phyloP scores from a whole-genome alignment of 2,797 vertebrate genomes.

The Dryobates pubescens region DNA sequence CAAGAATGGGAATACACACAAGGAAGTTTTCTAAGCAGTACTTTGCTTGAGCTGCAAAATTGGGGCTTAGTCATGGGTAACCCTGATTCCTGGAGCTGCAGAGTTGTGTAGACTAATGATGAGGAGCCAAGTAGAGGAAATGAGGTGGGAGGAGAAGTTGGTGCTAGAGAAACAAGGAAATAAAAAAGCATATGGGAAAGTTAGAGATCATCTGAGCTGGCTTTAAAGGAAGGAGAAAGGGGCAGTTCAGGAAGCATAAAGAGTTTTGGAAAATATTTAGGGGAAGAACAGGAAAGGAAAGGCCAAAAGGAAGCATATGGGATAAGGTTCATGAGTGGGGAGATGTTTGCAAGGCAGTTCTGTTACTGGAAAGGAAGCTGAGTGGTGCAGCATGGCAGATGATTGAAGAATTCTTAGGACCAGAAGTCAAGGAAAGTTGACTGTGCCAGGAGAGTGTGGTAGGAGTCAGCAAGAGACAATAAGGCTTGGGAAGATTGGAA shows the following conservation, averaged over 20 bases:
- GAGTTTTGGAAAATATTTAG: background rate
- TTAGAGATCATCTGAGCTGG: background rate
- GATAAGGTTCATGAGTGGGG: background rate
- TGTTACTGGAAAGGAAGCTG: background rate
- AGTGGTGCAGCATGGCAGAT: background rate
- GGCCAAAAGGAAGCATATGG: background rate
- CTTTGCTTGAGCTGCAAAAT: background rate
- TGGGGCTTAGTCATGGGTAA: background rate
- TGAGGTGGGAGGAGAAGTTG: background rate
- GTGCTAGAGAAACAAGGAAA: background rate
- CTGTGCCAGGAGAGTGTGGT: background rate
- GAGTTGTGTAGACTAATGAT: background rate
- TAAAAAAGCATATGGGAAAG: background rate
- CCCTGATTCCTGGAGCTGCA: background rate
- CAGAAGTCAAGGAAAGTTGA: background rate
- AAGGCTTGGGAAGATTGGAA: background rate
- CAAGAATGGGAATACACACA: background rate
- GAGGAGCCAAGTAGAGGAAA: constrained; percentile 18
- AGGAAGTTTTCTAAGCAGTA: constrained; percentile 38
- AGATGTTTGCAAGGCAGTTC: background rate
- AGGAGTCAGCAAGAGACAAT: background rate
- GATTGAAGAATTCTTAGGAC: background rate
- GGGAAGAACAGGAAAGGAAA: background rate
- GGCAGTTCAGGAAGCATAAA: background rate
- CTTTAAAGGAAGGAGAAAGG: background rate